phyloP scores from a whole-genome alignment of 1,140 invertebrate species.

The Pteromalus puparum region DNA sequence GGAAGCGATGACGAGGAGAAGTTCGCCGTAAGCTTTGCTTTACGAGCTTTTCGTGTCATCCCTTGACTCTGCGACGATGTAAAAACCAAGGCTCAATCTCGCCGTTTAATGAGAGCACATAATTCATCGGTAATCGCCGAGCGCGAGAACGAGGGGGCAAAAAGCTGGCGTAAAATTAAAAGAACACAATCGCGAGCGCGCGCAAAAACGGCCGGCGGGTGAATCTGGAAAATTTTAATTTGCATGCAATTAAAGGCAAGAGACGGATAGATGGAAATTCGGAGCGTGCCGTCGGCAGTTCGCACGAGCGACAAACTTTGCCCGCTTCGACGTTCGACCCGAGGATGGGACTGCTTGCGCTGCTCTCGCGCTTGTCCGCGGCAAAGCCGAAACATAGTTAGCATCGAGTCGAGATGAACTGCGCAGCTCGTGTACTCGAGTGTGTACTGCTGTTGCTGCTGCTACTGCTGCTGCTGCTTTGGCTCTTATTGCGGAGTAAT shows the following conservation, averaged over 20 bases:
- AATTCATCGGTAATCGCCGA: not conserved
- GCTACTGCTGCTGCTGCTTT: not conserved
- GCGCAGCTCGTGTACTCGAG: no score
- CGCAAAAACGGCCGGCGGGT: slow-evolving; percentile 15
- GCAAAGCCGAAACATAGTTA: slow-evolving; percentile 60
- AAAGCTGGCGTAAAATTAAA: not conserved
- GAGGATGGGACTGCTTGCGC: not conserved
- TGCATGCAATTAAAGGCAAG: slow-evolving; percentile 41
- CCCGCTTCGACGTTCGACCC: slow-evolving; percentile 36
- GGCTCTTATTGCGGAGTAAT: no score
- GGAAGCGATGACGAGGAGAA: slow-evolving; percentile 15
- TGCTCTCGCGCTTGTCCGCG: not conserved
- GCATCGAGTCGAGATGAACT: slow-evolving; percentile 61
- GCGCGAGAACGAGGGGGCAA: not conserved
- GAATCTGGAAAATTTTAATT: slow-evolving; percentile 47
- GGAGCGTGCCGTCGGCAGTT: slow-evolving; percentile 56
- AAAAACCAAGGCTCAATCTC: not conserved
- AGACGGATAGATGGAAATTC: slow-evolving; percentile 24
- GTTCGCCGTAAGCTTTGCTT: slow-evolving; percentile 20
- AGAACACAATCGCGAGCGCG: not conserved
- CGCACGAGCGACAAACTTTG: slow-evolving; percentile 54
- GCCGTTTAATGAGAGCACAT: slow-evolving; percentile 14
- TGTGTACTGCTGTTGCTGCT: no score
- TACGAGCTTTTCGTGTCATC: slow-evolving; percentile 23
- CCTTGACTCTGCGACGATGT: not conserved